These are phyloP conservation scores for Parazoanthus darwini DNA, from an alignment of 92 coral and sea anemone genomes.

Conservation along the genomic window DNA sequence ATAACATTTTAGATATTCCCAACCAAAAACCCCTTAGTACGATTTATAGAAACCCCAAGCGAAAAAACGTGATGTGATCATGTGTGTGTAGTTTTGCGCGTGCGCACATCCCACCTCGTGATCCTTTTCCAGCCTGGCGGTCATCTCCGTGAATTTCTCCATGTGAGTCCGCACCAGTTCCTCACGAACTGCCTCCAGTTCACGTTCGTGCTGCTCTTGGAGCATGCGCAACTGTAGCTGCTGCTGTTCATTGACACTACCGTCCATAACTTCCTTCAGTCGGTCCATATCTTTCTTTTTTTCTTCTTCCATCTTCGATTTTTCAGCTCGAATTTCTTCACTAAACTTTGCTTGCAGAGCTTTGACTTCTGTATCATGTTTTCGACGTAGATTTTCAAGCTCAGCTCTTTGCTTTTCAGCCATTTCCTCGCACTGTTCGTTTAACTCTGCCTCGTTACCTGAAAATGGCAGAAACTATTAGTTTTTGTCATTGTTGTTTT, in stretches of 20 bases:
- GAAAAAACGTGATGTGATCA: neutral
- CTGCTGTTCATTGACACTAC: slow-evolving; percentile 88
- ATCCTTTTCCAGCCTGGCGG: slow-evolving; percentile 80
- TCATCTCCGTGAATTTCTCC: slow-evolving; percentile 97
- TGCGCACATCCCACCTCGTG: slow-evolving; percentile 67
- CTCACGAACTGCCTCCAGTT: slow-evolving; percentile 84
- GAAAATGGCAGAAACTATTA: slow-evolving; percentile 3
- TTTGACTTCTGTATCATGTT: slow-evolving; percentile 66
- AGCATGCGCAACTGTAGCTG: slow-evolving; percentile 83
- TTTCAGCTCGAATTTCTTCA: slow-evolving; percentile 72
- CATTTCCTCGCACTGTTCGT: slow-evolving; percentile 58
- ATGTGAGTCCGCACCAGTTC: slow-evolving; percentile 95
- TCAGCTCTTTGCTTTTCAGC: slow-evolving; percentile 52
- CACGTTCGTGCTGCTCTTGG: slow-evolving; percentile 92
- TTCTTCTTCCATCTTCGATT: slow-evolving; percentile 66
- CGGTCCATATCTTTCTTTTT: slow-evolving; percentile 77
- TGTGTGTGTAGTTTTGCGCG: neutral
- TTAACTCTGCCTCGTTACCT: slow-evolving; percentile 65
- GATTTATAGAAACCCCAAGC: too few relatives aligned
- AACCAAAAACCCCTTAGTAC: too few relatives aligned
- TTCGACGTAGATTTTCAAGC: slow-evolving; percentile 51
- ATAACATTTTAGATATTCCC: too few relatives aligned
- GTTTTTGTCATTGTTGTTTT: too few relatives aligned
- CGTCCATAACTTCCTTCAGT: slow-evolving; percentile 78
- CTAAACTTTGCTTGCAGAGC: slow-evolving; percentile 63